These are phyloP conservation scores for Elaphurus davidianus DNA, from an alignment of 2,113 vertebrate genomes.

Conservation along the genomic window DNA sequence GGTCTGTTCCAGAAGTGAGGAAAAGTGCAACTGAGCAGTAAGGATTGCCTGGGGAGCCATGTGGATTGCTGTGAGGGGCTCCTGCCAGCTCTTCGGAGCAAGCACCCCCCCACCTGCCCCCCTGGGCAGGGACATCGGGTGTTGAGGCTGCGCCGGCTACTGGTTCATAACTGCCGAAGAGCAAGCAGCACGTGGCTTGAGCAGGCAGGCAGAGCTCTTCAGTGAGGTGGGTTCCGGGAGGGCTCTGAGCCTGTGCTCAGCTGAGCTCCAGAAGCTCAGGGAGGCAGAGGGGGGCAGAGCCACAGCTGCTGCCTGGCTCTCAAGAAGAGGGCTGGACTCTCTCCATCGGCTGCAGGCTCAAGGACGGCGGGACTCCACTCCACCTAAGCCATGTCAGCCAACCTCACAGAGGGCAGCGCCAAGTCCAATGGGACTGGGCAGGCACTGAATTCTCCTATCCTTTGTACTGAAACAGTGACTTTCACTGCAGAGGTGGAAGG, in stretches of 20 bases:
- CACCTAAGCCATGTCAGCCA: conserved; percentile 71
- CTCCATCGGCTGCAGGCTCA: neutral
- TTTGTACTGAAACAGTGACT: conserved; percentile 74
- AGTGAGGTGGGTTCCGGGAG: conserved; percentile 59
- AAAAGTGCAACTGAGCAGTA: neutral
- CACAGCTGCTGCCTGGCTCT: neutral
- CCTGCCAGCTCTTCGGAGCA: fast-evolving
- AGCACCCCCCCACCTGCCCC: fast-evolving
- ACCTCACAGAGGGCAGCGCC: conserved; percentile 72
- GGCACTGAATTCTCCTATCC: conserved; percentile 57
- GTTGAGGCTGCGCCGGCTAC: neutral
- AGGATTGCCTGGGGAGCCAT: neutral
- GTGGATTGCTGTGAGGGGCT: neutral
- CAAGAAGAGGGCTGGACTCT: conserved; percentile 51
- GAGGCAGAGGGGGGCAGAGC: conserved; percentile 65
- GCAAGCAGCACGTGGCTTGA: neutral
- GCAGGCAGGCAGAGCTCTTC: conserved; percentile 44
- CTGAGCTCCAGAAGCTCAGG: conserved; percentile 70
- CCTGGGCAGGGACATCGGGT: neutral
- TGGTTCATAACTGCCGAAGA: neutral
- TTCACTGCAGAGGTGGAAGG: conserved; percentile 72
- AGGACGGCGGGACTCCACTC: neutral
- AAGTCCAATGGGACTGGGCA: neutral
- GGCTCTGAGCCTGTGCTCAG: conserved; percentile 51
- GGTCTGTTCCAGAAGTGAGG: neutral